A percentile compares a stretch with the other conserved stretches of the same genome.
phyloP scores from a whole-genome alignment of 2,888 invertebrate species.

The Drosophila multiciliata region DNA sequence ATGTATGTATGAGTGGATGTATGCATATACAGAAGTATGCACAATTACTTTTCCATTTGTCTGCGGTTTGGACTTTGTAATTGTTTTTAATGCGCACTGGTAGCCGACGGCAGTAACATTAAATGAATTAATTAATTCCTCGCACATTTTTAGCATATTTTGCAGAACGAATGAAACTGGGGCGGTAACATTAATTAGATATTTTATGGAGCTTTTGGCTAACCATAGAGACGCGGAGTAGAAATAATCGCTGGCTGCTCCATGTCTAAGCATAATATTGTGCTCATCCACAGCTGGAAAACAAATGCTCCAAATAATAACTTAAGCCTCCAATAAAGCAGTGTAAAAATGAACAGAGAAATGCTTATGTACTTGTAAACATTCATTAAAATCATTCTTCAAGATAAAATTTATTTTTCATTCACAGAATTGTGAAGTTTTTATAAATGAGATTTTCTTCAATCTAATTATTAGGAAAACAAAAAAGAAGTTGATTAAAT shows the following conservation, averaged over 20 bases:
- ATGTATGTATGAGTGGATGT: not conserved
- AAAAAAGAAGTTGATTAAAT: not conserved
- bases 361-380: not conserved
- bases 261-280: conserved; percentile 61
- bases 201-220: conserved; percentile 43
- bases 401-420: not conserved
- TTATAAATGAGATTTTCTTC: not conserved
- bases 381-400: not conserved
- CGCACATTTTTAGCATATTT: conserved; percentile 50
- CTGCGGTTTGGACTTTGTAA: conserved; percentile 55
- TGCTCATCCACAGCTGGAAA: conserved; percentile 29
- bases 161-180: conserved; percentile 7
- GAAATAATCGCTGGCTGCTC: conserved; percentile 41
- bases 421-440: not conserved
- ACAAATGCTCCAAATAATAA: conserved; percentile 42
- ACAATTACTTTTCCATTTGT: conserved; percentile 31
- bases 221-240: conserved; percentile 4
- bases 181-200: conserved; percentile 51
- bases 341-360: conserved; percentile 18
- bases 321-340: conserved; percentile 32
- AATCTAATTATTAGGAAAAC: not conserved
- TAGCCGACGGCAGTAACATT: conserved; percentile 46
- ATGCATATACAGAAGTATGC: conserved; percentile 5
- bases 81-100: conserved; percentile 56
- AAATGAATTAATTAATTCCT: conserved; percentile 71